Evolutionary conservation across 2,113 vertebrate genomes (phyloP).

Genomic region (Todiramphus saurophagus): DNA sequence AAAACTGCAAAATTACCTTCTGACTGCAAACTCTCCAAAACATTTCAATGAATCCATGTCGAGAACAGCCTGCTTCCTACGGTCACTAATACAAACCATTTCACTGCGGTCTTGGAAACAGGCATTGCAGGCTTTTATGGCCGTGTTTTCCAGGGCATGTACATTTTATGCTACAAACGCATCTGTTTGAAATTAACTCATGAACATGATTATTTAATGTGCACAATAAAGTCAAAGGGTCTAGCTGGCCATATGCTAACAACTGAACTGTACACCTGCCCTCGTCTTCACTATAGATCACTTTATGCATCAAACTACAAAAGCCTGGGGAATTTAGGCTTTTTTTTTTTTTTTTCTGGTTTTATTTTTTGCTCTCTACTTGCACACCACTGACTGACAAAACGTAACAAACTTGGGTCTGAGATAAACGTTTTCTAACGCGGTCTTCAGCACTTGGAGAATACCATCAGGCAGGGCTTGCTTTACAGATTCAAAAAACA

Average conservation of each 20-base stretch:
- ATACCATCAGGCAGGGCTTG: neutral
- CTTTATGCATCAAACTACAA: neutral
- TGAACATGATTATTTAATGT: neutral
- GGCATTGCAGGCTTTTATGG: neutral
- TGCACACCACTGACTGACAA: neutral
- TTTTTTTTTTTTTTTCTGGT: neutral
- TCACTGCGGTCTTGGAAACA: neutral
- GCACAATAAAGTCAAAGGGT: neutral
- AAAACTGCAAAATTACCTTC: neutral
- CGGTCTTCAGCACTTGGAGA: neutral
- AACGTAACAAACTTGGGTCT: neutral
- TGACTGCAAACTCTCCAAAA: neutral
- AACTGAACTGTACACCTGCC: neutral
- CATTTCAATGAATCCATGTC: neutral
- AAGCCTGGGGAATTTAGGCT: neutral
- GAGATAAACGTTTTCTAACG: neutral
- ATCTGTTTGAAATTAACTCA: slow-evolving; percentile 25
- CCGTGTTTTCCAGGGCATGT: neutral
- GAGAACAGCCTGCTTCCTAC: neutral
- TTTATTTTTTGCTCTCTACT: neutral
- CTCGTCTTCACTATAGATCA: neutral
- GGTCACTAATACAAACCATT: neutral
- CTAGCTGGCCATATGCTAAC: neutral
- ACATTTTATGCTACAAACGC: neutral
- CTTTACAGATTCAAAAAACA: neutral